Conservation (phyloP, 2,888 invertebrate genomes). For the Meteorus colon region DNA sequence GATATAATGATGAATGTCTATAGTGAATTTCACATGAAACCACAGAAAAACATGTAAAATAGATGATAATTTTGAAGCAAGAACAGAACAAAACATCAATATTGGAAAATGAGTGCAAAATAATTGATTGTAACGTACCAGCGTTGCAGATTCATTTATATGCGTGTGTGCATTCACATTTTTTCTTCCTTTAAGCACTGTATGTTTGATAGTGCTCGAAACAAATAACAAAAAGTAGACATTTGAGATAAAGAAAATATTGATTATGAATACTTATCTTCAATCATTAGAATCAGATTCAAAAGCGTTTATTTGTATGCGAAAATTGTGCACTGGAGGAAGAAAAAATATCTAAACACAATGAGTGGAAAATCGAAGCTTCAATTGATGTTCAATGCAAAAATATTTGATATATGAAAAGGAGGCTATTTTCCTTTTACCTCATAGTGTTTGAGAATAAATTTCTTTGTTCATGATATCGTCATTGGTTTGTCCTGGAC, state of each 20-base stretch:
- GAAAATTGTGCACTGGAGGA: not conserved
- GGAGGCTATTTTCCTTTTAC: no score
- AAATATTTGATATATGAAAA: no score
- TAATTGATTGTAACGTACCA: not conserved
- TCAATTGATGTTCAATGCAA: no score
- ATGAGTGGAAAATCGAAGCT: not conserved
- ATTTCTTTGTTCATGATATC: no score
- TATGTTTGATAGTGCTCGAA: not conserved
- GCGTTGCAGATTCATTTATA: not conserved
- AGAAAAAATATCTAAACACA: constrained; percentile 17
- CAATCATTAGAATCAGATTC: not conserved
- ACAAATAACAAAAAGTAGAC: not conserved
- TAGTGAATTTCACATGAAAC: not conserved
- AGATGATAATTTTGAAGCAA: not conserved
- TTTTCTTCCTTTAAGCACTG: not conserved
- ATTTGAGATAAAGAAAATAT: not conserved
- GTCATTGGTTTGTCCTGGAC: no score
- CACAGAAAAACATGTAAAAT: not conserved
- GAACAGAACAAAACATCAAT: not conserved
- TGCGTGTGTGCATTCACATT: not conserved
- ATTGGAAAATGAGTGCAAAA: not conserved
- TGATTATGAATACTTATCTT: constrained; percentile 1
- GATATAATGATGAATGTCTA: not conserved
- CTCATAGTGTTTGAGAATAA: no score
- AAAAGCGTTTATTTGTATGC: constrained; percentile 24